Evolutionary conservation across 2,797 vertebrate genomes (phyloP).

Genomic region (Cheirogaleus major): DNA sequence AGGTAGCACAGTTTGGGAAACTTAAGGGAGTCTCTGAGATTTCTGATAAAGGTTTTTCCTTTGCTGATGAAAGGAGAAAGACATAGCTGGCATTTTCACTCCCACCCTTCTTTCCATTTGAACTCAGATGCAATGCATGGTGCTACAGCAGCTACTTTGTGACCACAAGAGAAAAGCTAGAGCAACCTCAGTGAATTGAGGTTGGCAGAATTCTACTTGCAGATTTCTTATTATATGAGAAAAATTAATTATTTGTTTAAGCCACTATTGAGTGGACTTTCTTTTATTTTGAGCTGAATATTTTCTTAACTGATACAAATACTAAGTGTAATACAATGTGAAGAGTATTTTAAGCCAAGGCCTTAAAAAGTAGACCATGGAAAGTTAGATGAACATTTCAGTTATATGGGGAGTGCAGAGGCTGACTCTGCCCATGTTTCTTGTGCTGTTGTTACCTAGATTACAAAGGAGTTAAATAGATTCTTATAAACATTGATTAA

Average conservation of each 20-base stretch:
- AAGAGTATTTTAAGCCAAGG: background rate
- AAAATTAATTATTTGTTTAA: background rate
- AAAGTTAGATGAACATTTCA: background rate
- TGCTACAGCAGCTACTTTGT: background rate
- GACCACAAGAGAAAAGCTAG: background rate
- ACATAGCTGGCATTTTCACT: background rate
- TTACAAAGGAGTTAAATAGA: background rate
- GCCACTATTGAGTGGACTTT: background rate
- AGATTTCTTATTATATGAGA: background rate
- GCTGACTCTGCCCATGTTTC: background rate
- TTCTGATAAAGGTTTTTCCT: background rate
- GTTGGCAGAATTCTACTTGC: background rate
- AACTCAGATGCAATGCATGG: background rate
- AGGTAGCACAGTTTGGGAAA: background rate
- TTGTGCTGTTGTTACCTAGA: background rate
- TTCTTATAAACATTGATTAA: background rate
- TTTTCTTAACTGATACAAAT: background rate
- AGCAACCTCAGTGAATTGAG: background rate
- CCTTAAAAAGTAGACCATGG: background rate
- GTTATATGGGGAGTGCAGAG: background rate
- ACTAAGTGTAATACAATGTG: background rate
- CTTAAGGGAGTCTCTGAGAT: background rate
- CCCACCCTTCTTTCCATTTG: background rate
- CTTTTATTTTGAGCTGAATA: background rate
- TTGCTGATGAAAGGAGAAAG: background rate